Evolutionary conservation across 1,140 invertebrate genomes (phyloP).

Genomic region (Drosophila pruinosa): DNA sequence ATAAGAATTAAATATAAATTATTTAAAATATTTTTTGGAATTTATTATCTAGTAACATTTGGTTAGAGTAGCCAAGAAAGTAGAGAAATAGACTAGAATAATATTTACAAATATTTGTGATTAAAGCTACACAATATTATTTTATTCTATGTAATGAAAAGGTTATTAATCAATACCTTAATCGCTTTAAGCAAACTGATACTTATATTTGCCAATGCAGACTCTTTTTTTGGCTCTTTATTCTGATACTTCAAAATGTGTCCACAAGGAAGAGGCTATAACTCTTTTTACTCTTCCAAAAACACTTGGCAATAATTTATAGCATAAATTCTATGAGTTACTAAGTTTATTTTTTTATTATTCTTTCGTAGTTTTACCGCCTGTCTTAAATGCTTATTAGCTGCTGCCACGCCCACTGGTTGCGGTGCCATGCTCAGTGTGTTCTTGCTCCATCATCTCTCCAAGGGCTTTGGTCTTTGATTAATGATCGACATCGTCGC

Average conservation of each 20-base stretch:
- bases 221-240: no score
- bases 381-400: slow-evolving; percentile 27
- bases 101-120: no score
- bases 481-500: slow-evolving; percentile 63
- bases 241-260: no score
- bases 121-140: no score
- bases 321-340: background rate
- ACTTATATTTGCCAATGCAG: no score
- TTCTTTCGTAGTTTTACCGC: background rate
- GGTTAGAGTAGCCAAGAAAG: no score
- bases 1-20: background rate
- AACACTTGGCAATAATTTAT: background rate
- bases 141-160: no score
- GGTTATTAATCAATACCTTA: no score
- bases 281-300: background rate
- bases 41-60: no score
- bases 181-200: no score
- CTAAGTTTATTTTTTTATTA: background rate
- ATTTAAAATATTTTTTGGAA: background rate
- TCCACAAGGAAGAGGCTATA: background rate
- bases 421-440: background rate
- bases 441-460: slow-evolving; percentile 38
- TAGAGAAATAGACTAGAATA: no score
- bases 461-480: slow-evolving; percentile 59
- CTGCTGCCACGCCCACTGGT: slow-evolving; percentile 5